These are phyloP conservation scores for Campoplex nolae DNA, from an alignment of 2,888 invertebrate genomes.

Conservation along the genomic window DNA sequence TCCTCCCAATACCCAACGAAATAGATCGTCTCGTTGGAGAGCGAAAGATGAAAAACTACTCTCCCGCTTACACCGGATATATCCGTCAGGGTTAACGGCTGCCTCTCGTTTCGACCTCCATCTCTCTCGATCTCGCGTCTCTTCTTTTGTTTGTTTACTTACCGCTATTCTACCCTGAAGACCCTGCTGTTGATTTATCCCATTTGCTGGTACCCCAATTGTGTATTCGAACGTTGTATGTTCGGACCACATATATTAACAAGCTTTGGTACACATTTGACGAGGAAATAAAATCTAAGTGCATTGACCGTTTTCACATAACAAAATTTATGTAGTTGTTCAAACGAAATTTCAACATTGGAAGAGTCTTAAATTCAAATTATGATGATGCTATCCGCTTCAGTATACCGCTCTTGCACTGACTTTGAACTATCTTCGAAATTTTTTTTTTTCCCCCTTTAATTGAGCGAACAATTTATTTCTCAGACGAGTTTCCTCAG, in stretches of 20 bases:
- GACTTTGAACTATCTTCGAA: neutral
- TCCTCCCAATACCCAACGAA: constrained; percentile 58
- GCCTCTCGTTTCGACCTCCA: constrained; percentile 46
- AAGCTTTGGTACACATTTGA: neutral
- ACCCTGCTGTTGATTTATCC: constrained; percentile 30
- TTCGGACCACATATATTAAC: neutral
- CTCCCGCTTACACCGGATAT: constrained; percentile 63
- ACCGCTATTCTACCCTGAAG: constrained; percentile 26
- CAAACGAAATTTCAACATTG: neutral
- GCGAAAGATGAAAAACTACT: constrained; percentile 43
- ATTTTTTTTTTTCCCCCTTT: neutral
- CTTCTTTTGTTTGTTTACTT: constrained; percentile 22
- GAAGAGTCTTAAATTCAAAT: neutral
- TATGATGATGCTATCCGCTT: neutral
- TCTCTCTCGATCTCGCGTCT: constrained; percentile 48
- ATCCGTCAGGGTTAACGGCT: constrained; percentile 66
- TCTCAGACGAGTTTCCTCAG: neutral
- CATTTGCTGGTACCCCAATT: neutral
- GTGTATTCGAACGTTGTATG: constrained; percentile 6
- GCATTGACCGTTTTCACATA: neutral
- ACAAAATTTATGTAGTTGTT: neutral
- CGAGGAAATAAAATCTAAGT: neutral
- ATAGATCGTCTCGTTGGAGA: constrained; percentile 46
- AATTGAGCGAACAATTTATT: neutral
- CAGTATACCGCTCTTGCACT: neutral